Base-by-base conservation (phyloP, 2,797 vertebrate genomes). In the Diplodus sargus region DNA sequence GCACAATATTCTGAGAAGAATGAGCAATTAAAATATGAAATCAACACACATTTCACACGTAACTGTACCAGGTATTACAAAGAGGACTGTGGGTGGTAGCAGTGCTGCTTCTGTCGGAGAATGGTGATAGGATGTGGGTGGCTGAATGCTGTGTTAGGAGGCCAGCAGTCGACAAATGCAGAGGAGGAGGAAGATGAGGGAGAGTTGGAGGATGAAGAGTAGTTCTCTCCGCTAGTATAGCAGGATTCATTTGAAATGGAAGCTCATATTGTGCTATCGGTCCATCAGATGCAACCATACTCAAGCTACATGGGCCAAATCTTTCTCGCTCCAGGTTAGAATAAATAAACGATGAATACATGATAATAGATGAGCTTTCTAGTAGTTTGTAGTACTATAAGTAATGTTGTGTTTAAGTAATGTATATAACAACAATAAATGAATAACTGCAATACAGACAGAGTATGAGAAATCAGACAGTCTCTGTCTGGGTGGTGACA, bases 171-270 rank as follows among this genome's bases (percentile, higher is more conserved):
- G 78, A 85, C 88, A 72, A 73, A 90, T 78, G 90, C 87, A 90
- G 92, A 92, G 93, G 92, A 87, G 92, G 92, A 93, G 85, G 91
- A 92, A 70, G 91, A 93, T 2, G 88, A 88, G 83, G 83, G 56
- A 70, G 90, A 87, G 89, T 83, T 79, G 88, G 89, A 85, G 85
- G 90, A 93, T 74, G 92, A 91, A 92, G 92, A 79, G 14, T 4
- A 51, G 34, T 76, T 81, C 82, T 84, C 56, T 80, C 78, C 74
- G 71, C 64, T 65, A 51, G 69, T 57, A 64, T 20, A 52, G 53
- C 71, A 83, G 70, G 47, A 23, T 70, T 83, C 17, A 71, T 78
- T 76, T 81, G 7, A 73, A 72, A 57, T 18, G 34, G 13, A 67
- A 63, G 57, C 45, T 62, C n/a, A 16, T 57, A 45, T 68, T 76